Conservation (phyloP, 2,113 vertebrate genomes). For the Chamaetylas fuelleborni region DNA sequence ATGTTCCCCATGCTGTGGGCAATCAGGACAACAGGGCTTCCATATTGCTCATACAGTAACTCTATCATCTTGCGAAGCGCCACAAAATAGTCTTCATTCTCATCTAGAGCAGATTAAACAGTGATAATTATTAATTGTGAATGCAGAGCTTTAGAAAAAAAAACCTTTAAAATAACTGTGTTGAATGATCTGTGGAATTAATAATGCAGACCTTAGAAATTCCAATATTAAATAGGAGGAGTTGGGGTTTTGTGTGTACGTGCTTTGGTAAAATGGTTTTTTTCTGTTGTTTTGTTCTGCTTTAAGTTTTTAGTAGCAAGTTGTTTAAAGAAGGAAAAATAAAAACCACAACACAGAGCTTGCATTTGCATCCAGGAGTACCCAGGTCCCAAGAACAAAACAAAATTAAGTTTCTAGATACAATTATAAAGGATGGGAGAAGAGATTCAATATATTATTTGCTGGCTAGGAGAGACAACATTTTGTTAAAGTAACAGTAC, state of each 20-base stretch:
- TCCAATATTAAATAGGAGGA: background rate
- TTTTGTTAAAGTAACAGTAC: background rate
- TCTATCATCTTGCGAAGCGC: constrained; percentile 90
- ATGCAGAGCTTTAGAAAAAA: background rate
- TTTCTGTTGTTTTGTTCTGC: background rate
- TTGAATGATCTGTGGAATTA: background rate
- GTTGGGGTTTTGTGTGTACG: rapidly evolving
- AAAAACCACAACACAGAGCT: background rate
- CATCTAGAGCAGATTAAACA: constrained; percentile 76
- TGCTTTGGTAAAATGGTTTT: background rate
- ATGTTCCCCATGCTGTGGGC: constrained; percentile 99
- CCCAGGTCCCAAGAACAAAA: background rate
- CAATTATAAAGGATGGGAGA: background rate
- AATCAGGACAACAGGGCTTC: constrained; percentile 87
- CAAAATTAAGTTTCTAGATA: background rate
- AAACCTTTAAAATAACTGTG: background rate
- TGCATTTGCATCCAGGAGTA: background rate
- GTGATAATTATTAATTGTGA: background rate
- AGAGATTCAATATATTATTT: background rate
- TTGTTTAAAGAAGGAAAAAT: background rate
- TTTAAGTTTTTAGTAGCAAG: background rate
- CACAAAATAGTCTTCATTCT: constrained; percentile 89
- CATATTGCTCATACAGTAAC: constrained; percentile 84
- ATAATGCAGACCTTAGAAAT: background rate
- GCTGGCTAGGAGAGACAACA: background rate